Base-by-base conservation (phyloP, 2,797 vertebrate species). In the Rhinoraja longicauda region DNA sequence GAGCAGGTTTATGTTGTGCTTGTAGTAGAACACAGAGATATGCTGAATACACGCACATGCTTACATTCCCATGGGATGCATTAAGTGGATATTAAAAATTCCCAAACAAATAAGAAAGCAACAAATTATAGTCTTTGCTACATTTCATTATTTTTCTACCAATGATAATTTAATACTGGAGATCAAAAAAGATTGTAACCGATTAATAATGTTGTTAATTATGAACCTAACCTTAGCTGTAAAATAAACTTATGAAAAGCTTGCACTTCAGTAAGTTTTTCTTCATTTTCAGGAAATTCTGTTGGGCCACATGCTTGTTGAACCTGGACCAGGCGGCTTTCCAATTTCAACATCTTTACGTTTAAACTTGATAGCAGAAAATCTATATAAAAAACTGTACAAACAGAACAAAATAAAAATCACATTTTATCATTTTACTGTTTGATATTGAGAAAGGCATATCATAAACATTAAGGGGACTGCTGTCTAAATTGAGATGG, bases 341-440 rank as follows among this genome's bases (percentile, higher is more conserved):
- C 96, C 72, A 96, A 94, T 93, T 96, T 96, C 93, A 96, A 95
- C 97, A 96, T 97, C 93, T 93, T 95, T 67, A 59, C n/a, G 88
- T 0, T 17, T 67, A 32, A 88, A 67, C 62, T n/a, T 88, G n/a
- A 32, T 67, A 67, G 67, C n/a, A 88, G 26, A 88, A 88, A n/a
- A 64, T 32, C 59, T 36, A 67, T 88, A 67, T 73, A 29, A 59
- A 26, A 77, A 15, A 77, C 26, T 77, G 76, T 15, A 17, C 5
- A 77, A 77, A 77, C 76, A 77, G n/a, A 77, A 77, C 75, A 77
- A 76, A 76, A 77, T n/a, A 76, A 76, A 15, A 21, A 2, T 67
- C 64, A 17, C 2, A 67, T 67, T 67, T 88, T 32, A 36, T 9
- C 62, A 36, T 88, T 88, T 67, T 12, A 88, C 13, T 13, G 12